These are phyloP conservation scores for Pocillopora verrucosa DNA, from an alignment of 64 coral and sea anemone species.

Conservation along the genomic window DNA sequence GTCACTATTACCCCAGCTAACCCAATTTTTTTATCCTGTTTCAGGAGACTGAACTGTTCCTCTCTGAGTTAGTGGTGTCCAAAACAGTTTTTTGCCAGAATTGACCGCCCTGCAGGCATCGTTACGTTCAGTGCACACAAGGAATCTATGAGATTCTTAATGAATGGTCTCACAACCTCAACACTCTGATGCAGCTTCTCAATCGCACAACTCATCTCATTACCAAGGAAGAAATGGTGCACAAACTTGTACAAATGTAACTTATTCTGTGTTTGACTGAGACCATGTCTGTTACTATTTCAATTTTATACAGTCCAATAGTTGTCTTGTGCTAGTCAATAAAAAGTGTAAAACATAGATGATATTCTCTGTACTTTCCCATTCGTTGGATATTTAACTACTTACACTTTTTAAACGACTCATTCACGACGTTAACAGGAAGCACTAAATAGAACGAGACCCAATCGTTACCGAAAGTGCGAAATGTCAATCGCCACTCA, in stretches of 20 bases:
- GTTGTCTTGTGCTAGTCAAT: no score
- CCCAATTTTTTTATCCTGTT: background rate
- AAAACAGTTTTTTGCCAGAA: slow-evolving; percentile 98
- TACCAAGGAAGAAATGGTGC: slow-evolving; percentile 99
- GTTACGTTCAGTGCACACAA: slow-evolving; percentile 86
- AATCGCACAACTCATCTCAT: slow-evolving; percentile 96
- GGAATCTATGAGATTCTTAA: slow-evolving; percentile 91
- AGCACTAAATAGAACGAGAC: no score
- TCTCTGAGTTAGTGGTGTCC: slow-evolving; percentile 95
- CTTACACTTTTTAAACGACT: no score
- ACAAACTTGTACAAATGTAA: slow-evolving; percentile 87
- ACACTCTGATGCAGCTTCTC: slow-evolving; percentile 76
- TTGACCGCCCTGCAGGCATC: slow-evolving; percentile 87
- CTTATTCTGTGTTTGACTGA: background rate
- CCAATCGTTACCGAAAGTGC: no score
- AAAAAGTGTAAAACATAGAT: no score
- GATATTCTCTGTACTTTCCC: no score
- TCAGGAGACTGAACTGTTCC: slow-evolving; percentile 91
- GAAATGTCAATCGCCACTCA: no score
- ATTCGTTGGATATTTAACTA: no score
- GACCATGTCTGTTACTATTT: background rate
- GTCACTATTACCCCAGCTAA: background rate
- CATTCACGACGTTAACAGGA: no score
- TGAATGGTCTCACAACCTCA: slow-evolving; percentile 97
- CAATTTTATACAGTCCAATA: no score